Base-by-base conservation (phyloP, 2,888 invertebrate species). In the Tinea trinotella region DNA sequence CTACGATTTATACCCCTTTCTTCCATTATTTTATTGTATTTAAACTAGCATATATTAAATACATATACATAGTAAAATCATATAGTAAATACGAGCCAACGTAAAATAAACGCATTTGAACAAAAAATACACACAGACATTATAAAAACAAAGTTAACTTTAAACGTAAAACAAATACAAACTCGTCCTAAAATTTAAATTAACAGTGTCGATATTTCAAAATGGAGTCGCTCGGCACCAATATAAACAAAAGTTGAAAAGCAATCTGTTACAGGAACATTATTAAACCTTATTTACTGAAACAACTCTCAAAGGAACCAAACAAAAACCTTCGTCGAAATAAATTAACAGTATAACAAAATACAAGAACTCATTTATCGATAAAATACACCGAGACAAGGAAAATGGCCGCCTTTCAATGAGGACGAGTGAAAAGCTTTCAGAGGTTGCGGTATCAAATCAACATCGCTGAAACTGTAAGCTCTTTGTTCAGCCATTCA, bases 321-420 rank as follows among this genome's bases (percentile, higher is more conserved):
- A 60, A 66, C 66, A 70, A 72, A 71, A 40, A 40, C 30, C n/a
- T n/a, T 10, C 40, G 40, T 40, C 40, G 74, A 76, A 76, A 71
- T 74, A 77, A 82, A 80, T 82, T 76, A 81, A 75, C 76, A 73
- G 76, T 71, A 70, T 66, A 68, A n/a, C 60, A 9, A 9, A 7
- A 40, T 65, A 67, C 69, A 73, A 75, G 82, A n/a, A 79, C 77
- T 81, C 81, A 82, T 82, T 83, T 82, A 80, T 74, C 78, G 77
- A 78, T 81, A 82, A 22, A n/a, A 50, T 24, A 50, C 22, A 2
- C 15, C 7, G 46, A 17, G n/a, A 46, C 46, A 46, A 46, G 46
- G 46, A 46, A 46, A 5, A 9, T 46, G 17, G 18, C 10, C 40
- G 40, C 15, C n/a, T 7, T 40, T 18, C 6, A 52, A 15, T 24